Conservation (phyloP, 2,888 invertebrate species). For the Patella caerulea region DNA sequence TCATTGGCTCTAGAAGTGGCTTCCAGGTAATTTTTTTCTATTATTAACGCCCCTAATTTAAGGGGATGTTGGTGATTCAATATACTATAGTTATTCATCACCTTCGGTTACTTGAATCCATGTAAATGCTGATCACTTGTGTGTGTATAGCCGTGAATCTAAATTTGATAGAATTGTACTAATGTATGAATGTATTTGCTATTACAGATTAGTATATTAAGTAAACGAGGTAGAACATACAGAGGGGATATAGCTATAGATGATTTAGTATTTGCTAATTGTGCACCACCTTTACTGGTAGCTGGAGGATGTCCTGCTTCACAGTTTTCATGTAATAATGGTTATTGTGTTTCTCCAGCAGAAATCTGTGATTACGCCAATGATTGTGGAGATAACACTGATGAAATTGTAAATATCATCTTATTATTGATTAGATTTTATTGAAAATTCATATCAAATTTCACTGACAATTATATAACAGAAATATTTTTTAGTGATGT, state of each 20-base stretch:
- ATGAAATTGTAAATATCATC: constrained; percentile 52
- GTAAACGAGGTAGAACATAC: constrained; percentile 44
- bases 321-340: constrained; percentile 50
- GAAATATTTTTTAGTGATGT: no score
- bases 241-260: constrained; percentile 58
- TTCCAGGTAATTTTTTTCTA: constrained; percentile 31
- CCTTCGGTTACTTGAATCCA: no score
- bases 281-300: constrained; percentile 44
- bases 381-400: constrained; percentile 62
- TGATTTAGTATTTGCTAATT: constrained; percentile 54
- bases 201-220: constrained; percentile 40
- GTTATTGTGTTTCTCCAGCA: constrained; percentile 50
- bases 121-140: neutral
- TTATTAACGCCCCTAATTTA: no score
- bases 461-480: neutral
- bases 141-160: neutral
- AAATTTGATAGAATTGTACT: neutral
- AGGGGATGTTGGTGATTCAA: no score
- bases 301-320: constrained; percentile 34
- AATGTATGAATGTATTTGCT: neutral
- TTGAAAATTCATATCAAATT: neutral
- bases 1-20: constrained; percentile 47
- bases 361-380: constrained; percentile 60
- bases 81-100: no score
- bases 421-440: neutral